phyloP scores from a whole-genome alignment of 2,113 vertebrate species.

The Salvator merianae region DNA sequence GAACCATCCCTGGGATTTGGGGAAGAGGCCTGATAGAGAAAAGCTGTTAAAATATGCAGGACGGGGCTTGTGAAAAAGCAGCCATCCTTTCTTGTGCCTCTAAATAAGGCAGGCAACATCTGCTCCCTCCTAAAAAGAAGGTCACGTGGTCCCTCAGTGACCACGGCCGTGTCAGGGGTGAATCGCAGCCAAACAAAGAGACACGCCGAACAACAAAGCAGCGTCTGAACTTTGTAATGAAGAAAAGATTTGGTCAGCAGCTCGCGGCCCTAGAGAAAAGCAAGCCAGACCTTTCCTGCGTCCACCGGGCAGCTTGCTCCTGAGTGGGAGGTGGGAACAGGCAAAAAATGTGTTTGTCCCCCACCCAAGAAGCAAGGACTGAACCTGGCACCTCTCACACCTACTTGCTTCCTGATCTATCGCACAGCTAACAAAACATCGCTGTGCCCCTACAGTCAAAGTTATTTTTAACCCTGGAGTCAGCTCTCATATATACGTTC shows the following conservation, averaged over 20 bases:
- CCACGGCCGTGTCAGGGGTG: constrained; percentile 8
- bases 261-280: constrained; percentile 21
- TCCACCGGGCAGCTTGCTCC: neutral
- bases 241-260: constrained; percentile 29
- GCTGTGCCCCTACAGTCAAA: too few relatives aligned
- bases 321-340: neutral
- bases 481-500: too few relatives aligned
- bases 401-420: neutral
- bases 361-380: neutral
- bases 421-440: neutral
- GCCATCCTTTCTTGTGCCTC: neutral
- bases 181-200: constrained; percentile 18
- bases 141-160: constrained; percentile 50
- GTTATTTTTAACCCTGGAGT: neutral
- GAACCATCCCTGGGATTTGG: neutral
- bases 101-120: constrained; percentile 22
- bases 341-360: neutral
- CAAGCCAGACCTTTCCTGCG: neutral
- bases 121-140: constrained; percentile 43
- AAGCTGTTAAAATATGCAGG: neutral
- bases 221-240: neutral
- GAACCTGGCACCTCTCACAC: neutral
- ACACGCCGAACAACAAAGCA: constrained; percentile 14
- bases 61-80: neutral
- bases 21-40: neutral